These are phyloP conservation scores for Cephus rjabovi DNA, from an alignment of 2,888 invertebrate species.

Conservation along the genomic window DNA sequence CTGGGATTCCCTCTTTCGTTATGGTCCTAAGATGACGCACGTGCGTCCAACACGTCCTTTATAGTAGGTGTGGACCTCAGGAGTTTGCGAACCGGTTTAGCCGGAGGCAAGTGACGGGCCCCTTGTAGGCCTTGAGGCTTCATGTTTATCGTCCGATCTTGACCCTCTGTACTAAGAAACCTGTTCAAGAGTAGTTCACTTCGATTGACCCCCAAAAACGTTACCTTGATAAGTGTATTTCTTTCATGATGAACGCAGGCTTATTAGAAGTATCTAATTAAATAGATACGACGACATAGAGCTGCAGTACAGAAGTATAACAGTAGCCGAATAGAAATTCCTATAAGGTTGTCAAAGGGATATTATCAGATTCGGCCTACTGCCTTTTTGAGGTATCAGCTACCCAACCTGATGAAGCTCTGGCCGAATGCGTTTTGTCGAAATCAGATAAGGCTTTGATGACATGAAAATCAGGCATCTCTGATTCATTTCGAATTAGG, in stretches of 20 bases:
- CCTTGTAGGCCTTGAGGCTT: slow-evolving; percentile 31
- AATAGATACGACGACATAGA: not conserved
- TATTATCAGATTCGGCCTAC: no score
- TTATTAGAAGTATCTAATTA: not conserved
- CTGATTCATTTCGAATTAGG: no score
- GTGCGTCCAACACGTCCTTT: slow-evolving; percentile 23
- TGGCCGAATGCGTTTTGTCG: no score
- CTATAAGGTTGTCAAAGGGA: no score
- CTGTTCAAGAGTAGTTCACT: not conserved
- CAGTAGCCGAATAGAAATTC: no score
- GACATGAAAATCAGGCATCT: no score
- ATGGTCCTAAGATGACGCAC: slow-evolving; percentile 23
- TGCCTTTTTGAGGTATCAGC: no score
- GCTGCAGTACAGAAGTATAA: not conserved
- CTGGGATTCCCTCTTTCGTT: slow-evolving; percentile 25
- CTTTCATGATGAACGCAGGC: not conserved
- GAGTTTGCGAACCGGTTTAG: slow-evolving; percentile 14
- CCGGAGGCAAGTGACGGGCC: slow-evolving; percentile 28
- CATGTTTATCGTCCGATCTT: not conserved
- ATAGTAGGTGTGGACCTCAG: slow-evolving; percentile 23
- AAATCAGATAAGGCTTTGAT: no score
- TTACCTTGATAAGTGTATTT: not conserved
- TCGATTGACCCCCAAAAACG: slow-evolving; percentile 1
- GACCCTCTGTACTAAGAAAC: not conserved
- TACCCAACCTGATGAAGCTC: no score